Evolutionary conservation across 2,113 vertebrate genomes (phyloP), one percentile per base, ranked within the genome.

Genomic region (Cyanoderma ruficeps): DNA sequence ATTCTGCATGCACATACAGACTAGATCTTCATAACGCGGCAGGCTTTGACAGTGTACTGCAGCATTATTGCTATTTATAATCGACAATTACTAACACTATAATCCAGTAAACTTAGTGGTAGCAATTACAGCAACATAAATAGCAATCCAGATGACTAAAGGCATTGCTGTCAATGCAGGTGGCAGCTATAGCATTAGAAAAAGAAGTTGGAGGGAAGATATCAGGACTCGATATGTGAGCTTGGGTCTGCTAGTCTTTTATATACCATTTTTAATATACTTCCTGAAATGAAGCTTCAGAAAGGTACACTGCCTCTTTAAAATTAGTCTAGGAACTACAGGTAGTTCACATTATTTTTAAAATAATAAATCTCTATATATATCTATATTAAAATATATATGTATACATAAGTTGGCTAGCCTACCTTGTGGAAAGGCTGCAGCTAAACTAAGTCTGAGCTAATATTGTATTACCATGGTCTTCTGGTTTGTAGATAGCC

Each of bases 51-150:
- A 95, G 96, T 95, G 84, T 96, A 97, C 95, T 95, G 89, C 86
- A 90, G 94, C 94, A 90, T 96, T 95, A 94, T 84, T 94, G 95
- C 96, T 97, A 97, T 98, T 97, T 96, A 97, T 97, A 97, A 96
- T 96, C 91, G 61, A 96, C 92, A 95, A 94, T 97, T 97, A 98
- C 95, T 96, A 97, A 97, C 57, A 46, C 93, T 94, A 93, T 95
- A 96, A 96, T 95, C 96, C 83, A 84, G 94, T 79, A 95, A 96
- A 96, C 91, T 91, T 96, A 96, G 97, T 94, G 95, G 90, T 96
- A 93, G 93, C 94, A 97, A 97, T 98, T 97, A 96, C 85, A 96
- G 96, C 96, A 96, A 94, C 96, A 96, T 97, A 97, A 97, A 97
- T 94, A 97, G 96, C 97, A 97, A 93, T 95, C 89, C 59, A 72